Evolutionary conservation across 2,797 vertebrate species (phyloP), one percentile per base, ranked within the genome.

Genomic region (Diplodus sargus): DNA sequence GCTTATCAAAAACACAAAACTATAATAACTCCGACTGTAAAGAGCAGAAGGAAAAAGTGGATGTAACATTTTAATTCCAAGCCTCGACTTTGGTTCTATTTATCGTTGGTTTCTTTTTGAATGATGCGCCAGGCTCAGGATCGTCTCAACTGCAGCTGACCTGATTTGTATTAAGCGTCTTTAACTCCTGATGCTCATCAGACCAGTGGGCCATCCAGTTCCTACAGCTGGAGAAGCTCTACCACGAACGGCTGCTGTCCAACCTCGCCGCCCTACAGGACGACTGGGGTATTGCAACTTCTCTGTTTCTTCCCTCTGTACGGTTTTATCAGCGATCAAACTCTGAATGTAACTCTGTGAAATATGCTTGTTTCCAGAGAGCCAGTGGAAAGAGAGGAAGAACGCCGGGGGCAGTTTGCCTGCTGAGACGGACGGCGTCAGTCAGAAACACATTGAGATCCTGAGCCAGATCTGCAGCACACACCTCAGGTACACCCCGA

Each of bases 191-290:
- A 53, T 73, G 69, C 49, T 51, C 4, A 52, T 62, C 91, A 99
- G 98, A 98, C 91, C 96, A 96, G 83, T 97, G 96, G 92, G 98
- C 98, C 13, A 95, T 98, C 80, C 96, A 97, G 85, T 99, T 99
- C 87, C 96, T 99, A 59, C 96, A 96, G 84, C 94, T 99, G 70
- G 98, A 99, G 93, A 95, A 95, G 56, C 83, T 98, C 6, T 99
- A 99, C 89, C 97, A 99, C n/a, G 95, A 99, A 74, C 96, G 97
- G 23, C 91, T 99, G 80, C 96, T 99, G 58, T 95, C 95, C 86
- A 99, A 99, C 93, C 96, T 99, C 58, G 92, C 95, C 53, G 90
- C 94, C 76, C 95, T 99, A 91, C 97, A 99, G 90, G 95, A 97
- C 15, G 95, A 96, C 76, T 99, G 97, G 97, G 97, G 98, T 99